These are phyloP conservation scores for Drosophila ezoana DNA, from an alignment of 2,888 invertebrate species.

Conservation along the genomic window DNA sequence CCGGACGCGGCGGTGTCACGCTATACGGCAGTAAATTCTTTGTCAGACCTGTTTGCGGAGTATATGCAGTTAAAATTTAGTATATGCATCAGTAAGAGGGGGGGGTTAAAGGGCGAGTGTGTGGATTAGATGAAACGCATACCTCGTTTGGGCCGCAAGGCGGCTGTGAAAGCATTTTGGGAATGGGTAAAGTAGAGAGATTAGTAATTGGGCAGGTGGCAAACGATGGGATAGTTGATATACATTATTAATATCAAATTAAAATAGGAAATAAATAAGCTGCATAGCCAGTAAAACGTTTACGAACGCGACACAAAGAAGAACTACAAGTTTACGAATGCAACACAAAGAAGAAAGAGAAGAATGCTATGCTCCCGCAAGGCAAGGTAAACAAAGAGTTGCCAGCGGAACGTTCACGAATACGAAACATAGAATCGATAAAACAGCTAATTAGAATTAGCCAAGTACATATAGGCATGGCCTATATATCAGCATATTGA, in stretches of 20 bases:
- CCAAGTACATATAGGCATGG: background rate
- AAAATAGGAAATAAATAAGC: too few relatives aligned
- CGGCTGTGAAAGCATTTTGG: conserved; percentile 63
- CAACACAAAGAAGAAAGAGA: background rate
- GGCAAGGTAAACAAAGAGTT: too few relatives aligned
- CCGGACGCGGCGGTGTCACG: conserved; percentile 94
- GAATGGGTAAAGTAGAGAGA: conserved; percentile 8
- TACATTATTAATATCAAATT: too few relatives aligned
- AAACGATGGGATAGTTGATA: too few relatives aligned
- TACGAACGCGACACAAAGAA: background rate
- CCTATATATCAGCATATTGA: background rate
- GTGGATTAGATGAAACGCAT: conserved; percentile 17
- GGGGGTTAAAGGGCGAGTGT: background rate
- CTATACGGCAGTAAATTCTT: conserved; percentile 93
- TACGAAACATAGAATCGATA: too few relatives aligned
- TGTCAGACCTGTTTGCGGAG: conserved; percentile 82
- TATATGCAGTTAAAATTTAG: background rate
- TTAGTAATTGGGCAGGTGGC: background rate
- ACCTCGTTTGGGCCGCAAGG: conserved; percentile 72
- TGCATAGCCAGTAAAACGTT: background rate
- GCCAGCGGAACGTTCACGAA: too few relatives aligned
- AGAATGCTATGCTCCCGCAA: too few relatives aligned
- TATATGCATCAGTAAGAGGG: background rate
- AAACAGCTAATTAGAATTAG: background rate
- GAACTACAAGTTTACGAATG: background rate